Evolutionary conservation across 2,113 vertebrate genomes (phyloP), one percentile per base, ranked within the genome.

Genomic region (Lepidothrix coronata): DNA sequence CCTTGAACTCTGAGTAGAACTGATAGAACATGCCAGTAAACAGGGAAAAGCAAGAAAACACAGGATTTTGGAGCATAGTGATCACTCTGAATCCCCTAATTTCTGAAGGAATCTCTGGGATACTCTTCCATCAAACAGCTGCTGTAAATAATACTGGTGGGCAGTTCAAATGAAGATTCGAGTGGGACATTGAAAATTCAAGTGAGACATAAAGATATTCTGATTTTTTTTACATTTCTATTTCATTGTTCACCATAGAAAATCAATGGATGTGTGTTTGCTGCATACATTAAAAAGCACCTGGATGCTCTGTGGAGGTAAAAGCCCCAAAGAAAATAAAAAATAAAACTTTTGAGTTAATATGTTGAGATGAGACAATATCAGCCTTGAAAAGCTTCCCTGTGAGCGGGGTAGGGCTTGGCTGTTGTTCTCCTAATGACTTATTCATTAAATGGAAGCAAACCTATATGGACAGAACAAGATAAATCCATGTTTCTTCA

Each of bases 381-480:
- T 30, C 67, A 93, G 54, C 71, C 46, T 89, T 68, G 66, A 85
- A 89, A 68, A 30, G 8, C 28, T 51, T 88, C 61, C 31, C 39
- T 85, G 39, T 48, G 52, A 83, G 31, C 49, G 8, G 77, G 58
- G 39, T 14, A 80, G 23, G 51, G 30, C 27, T 80, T 71, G 62
- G 48, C 55, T 84, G 12, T 57, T 85, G 63, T 88, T 86, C 37
- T 63, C 52, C 67, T 83, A 83, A 93, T 90, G 63, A 76, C 41
- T 89, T 94, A 85, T 79, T 95, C 81, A 89, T 91, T 82, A 74
- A 80, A 85, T 37, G 62, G 78, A 80, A 55, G 37, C 66, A 96
- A 94, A 93, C 88, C 88, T 83, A 16, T 93, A 63, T 27, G 52
- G 85, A 25, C 55, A 71, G 70, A 91, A 39, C 28, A 67, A 90